Evolutionary conservation across 2,797 vertebrate species (phyloP), one percentile per base, ranked within the genome.

Genomic region (Carapus acus): DNA sequence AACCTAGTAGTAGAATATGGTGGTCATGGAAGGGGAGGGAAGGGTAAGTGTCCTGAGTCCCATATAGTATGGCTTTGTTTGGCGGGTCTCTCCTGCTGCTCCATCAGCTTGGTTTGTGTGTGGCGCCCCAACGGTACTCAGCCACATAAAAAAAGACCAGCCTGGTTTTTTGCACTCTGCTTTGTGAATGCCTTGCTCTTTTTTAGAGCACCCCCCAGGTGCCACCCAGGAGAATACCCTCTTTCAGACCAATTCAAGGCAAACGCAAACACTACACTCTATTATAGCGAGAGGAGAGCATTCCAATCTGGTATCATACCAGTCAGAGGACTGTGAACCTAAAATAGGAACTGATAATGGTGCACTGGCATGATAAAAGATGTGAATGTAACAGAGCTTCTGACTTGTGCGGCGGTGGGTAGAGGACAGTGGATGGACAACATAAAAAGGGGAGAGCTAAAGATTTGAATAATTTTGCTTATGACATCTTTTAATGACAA

Each of bases 151-250:
- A 85, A 83, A 79, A 68, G 63, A 79, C 73, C 77, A 67, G 82
- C 65, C 78, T 83, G 80, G 70, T 81, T 84, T 84, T 86, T 73
- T 83, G 79, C 80, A 78, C 84, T 77, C 80, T 71, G 67, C 82
- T 82, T 83, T 83, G 77, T 86, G 80, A 85, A 82, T 67, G 74
- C 77, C 68, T 84, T 88, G 85, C 84, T 85, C 83, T 87, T 85
- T n/a, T 87, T 81, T 77, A 75, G 75, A 74, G 69, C 58, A 65
- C 70, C 79, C 80, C 75, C 78, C 79, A 86, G 83, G 79, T 86
- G 77, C 76, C 75, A 62, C 74, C 75, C 76, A 73, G 75, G 71
- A 82, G 80, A 87, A 86, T 77, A 65, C 78, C 76, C 78, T 73
- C 73, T 80, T 85, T 88, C 78, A 85, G 72, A 68, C 46, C 76